Base-by-base conservation (phyloP, 2,113 vertebrate genomes). In the Saguinus imperator region DNA sequence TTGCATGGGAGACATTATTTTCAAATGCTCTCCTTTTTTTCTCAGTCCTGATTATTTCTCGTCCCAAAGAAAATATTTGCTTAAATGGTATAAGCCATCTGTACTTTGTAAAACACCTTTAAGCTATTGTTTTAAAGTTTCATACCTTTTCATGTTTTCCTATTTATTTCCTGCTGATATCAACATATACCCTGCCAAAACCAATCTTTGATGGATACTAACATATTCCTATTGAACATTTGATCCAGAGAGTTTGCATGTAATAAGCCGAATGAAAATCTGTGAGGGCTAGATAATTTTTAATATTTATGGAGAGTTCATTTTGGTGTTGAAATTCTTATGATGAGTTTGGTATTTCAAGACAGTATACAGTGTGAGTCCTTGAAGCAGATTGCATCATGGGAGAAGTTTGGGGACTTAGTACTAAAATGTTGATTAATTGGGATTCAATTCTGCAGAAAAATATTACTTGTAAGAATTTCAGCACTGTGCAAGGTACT, bases 41-140 rank as follows among this genome's bases (percentile, higher is more conserved):
- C 68, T 7, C 43, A 83, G 61, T 90, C 85, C 92, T 96, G 48
- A 97, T 80, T 97, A 70, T 95, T 98, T 98, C 94, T 98, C 91
- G 98, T 98, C 98, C 97, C 97, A 96, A 90, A 97, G 91, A 91
- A 98, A 97, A 97, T 97, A 98, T 97, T 97, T 92, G 91, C 96
- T 98, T 97, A 98, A 98, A 96, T 0, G 92, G 93, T 93, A 81
- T 95, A 98, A 98, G 93, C 98, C 98, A 98, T 98, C 98, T 99
- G 98, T 98, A 98, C 97, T 98, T 98, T 98, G 98, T 98, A 98
- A 98, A 98, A 98, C 90, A 98, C 98, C 98, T 99, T 98, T 98
- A 98, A 99, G 98, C 98, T 98, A 98, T 98, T 98, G 98, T 98
- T 99, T 98, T 98, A 98, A 98, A 98, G 91, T 98, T 98, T 98